Evolutionary conservation across 53 echinoderm and acorn worm genomes (phyloP).

Genomic region (Luidia sarsii): DNA sequence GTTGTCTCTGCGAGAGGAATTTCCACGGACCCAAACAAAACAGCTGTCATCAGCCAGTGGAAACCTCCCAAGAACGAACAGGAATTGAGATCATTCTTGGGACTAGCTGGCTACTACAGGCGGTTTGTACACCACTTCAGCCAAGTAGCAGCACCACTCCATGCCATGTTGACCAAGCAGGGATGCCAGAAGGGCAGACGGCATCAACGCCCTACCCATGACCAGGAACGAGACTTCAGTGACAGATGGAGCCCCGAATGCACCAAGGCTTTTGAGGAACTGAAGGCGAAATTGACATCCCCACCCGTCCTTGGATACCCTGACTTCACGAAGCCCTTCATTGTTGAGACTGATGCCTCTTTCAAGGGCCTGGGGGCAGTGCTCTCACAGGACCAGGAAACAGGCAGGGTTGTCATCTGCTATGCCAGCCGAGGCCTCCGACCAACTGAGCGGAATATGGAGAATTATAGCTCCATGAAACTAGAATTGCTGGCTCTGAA

Average conservation of each 20-base stretch:
- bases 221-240: neutral
- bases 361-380: neutral
- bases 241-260: neutral
- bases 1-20: neutral
- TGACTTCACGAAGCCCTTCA: constrained; percentile 40
- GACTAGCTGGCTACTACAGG: too few relatives aligned
- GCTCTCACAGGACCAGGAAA: constrained; percentile 3
- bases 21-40: neutral
- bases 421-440: constrained; percentile 24
- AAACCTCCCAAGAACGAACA: too few relatives aligned
- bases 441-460: constrained; percentile 36
- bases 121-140: neutral
- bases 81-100: neutral
- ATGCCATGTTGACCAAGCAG: neutral
- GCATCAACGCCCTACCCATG: neutral
- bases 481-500: constrained; percentile 32
- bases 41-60: neutral
- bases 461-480: constrained; percentile 32
- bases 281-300: constrained; percentile 52
- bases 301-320: constrained; percentile 66
- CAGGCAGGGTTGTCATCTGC: constrained; percentile 6
- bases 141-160: neutral
- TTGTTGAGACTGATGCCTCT: constrained; percentile 1
- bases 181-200: neutral
- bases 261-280: constrained; percentile 4